phyloP scores from a whole-genome alignment of 2,113 vertebrate genomes.

The Dasyornis broadbenti region DNA sequence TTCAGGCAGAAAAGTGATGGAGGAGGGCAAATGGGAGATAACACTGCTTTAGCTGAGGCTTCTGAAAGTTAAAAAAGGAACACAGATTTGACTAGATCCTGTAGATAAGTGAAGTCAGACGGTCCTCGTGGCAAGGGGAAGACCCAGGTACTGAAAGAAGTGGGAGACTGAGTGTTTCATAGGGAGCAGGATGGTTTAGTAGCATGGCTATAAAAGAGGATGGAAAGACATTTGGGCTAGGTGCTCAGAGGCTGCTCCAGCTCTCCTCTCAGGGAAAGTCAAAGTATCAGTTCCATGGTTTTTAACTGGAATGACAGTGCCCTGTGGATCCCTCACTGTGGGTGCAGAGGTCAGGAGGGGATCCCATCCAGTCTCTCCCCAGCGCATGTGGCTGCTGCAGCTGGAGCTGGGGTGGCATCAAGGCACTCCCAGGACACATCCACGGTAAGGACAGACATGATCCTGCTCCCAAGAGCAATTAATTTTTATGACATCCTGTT shows the following conservation, averaged over 20 bases:
- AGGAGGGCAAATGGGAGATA: not conserved
- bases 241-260: not conserved
- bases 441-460: accelerated
- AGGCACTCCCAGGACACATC: not conserved
- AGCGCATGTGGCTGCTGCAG: not conserved
- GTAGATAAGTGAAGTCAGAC: not conserved
- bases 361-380: not conserved
- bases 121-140: not conserved
- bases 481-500: not conserved
- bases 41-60: not conserved
- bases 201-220: not conserved
- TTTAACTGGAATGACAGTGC: not conserved
- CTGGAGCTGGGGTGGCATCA: accelerated
- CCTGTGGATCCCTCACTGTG: not conserved
- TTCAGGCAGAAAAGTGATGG: not conserved
- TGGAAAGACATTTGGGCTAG: not conserved
- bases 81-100: conserved; percentile 56
- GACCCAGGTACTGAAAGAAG: not conserved
- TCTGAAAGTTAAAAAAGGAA: conserved; percentile 78
- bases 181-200: not conserved
- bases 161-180: not conserved
- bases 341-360: not conserved
- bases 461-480: not conserved
- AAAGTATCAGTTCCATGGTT: not conserved
- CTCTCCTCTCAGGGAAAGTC: not conserved